These are phyloP conservation scores for Ictalurus punctatus DNA, from an alignment of 2,113 vertebrate species.

Conservation along the genomic window DNA sequence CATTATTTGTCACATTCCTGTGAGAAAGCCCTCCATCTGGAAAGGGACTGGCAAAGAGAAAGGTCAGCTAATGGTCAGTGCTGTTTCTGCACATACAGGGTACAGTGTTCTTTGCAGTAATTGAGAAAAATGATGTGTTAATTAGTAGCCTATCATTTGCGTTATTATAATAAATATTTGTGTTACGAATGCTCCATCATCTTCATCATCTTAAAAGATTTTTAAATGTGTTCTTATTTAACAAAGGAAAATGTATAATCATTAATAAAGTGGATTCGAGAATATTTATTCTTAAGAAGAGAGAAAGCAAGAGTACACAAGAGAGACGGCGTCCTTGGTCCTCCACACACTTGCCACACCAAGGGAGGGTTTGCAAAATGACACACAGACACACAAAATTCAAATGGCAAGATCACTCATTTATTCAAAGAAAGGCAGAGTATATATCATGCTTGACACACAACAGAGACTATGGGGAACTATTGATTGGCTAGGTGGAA, in stretches of 20 bases:
- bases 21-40: conserved; percentile 44
- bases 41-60: conserved; percentile 1
- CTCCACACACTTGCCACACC: too few relatives aligned
- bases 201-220: neutral
- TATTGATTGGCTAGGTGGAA: too few relatives aligned
- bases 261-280: neutral
- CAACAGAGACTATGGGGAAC: too few relatives aligned
- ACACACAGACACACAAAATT: too few relatives aligned
- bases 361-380: too few relatives aligned
- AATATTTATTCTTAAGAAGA: too few relatives aligned
- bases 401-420: too few relatives aligned
- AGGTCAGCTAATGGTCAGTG: neutral
- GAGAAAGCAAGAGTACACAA: too few relatives aligned
- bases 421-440: too few relatives aligned
- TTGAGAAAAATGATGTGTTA: too few relatives aligned
- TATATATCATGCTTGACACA: too few relatives aligned
- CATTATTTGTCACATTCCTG: conserved; percentile 51
- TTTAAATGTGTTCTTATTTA: neutral
- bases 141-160: neutral
- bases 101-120: neutral
- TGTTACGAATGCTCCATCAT: neutral
- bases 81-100: neutral
- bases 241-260: neutral
- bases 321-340: too few relatives aligned
- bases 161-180: neutral